Percentiles rank a stretch among this genome's conserved stretches.
phyloP scores from a whole-genome alignment of 2,797 vertebrate species.

The Enteromius paludinosus region DNA sequence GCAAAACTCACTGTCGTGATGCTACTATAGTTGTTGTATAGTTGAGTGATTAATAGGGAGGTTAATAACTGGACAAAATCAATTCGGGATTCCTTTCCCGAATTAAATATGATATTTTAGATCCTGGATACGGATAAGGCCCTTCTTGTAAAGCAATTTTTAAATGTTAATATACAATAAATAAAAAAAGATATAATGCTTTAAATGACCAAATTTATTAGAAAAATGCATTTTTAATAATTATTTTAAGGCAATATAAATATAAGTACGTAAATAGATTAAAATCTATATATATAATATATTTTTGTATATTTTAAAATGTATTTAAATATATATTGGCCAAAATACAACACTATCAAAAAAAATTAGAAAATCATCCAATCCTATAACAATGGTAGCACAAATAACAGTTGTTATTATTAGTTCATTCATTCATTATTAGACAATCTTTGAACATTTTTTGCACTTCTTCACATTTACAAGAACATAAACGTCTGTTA shows the following conservation, averaged over 20 bases:
- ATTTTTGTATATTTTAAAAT: background rate
- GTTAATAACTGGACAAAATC: background rate
- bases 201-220: background rate
- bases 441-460: background rate
- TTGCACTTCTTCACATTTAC: background rate
- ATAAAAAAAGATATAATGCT: background rate
- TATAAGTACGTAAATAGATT: background rate
- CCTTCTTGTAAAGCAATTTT: background rate
- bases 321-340: background rate
- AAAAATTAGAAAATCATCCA: background rate
- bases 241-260: background rate
- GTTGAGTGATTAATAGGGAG: background rate
- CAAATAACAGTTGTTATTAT: background rate
- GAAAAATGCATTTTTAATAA: background rate
- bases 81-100: background rate
- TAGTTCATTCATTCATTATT: too few species aligned
- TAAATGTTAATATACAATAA: background rate
- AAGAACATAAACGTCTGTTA: constrained; percentile 15
- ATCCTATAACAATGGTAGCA: background rate
- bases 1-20: background rate
- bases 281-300: background rate
- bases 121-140: background rate
- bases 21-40: background rate
- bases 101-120: background rate
- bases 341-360: too few species aligned